Evolutionary conservation across 2,113 vertebrate genomes (phyloP), one percentile per base, ranked within the genome.

Genomic region (Panurus biarmicus): DNA sequence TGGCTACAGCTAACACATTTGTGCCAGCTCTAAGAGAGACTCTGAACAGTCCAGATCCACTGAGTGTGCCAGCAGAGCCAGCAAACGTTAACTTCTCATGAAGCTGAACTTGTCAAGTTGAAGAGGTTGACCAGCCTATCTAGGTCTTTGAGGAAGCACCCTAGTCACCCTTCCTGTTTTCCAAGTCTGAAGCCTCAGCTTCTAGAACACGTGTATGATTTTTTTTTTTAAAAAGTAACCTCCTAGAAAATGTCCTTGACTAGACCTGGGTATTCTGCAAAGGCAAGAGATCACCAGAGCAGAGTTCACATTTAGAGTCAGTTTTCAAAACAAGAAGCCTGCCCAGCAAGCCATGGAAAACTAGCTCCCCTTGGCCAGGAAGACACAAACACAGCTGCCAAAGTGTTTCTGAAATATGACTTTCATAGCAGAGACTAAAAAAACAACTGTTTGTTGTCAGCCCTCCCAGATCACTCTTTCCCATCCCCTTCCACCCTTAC

Each of bases 301-400:
- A 7, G 51, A 84, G 73, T 70, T 95, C 87, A 87, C 56, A 65
- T 74, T 80, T 5, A 31, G 84, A 73, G 51, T 94, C 84, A 89
- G 25, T 62, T 95, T 95, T 92, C 91, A 90, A 84, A 95, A 84
- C 44, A 90, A 73, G 72, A 36, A 56, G 44, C 11, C 44, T 60
- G 84, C 24, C 56, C 69, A 87, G 22, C 22, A 57, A 70, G 64
- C 29, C 60, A 51, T 10, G 40, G 70, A 95, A 86, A 80, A 86
- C 60, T 25, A 38, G 22, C 69, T 90, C 38, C 23, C 36, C 47
- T 80, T 35, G 12, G 73, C 44, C 56, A 87, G 65, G 60, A 87
- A 78, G 84, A 51, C 29, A 95, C 51, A 89, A 94, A 56, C 71
- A 89, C 54, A 80, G 53, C 44, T 62, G 47, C 44, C 60, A 67